Evolutionary conservation across 2,113 vertebrate genomes (phyloP), one percentile per base, ranked within the genome.

Genomic region (Carassius carassius): DNA sequence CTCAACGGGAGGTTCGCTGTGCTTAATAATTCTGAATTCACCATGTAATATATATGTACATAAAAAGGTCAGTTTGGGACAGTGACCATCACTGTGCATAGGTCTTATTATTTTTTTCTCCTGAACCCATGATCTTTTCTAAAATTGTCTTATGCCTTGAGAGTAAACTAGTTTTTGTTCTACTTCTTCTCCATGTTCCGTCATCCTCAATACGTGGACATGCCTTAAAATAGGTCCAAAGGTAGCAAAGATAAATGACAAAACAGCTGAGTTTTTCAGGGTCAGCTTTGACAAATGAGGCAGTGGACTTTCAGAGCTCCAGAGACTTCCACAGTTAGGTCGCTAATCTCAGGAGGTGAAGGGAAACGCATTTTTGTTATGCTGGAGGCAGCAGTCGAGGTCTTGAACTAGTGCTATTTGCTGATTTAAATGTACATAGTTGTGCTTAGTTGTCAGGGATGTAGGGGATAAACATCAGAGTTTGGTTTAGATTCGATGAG

Each of bases 261-360:
- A 86, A 80, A 77, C 44, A 69, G 82, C 85, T 85, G 85, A 86
- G 86, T 76, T 87, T 92, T 93, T 93, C 90, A 91, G 92, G 93
- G 93, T 93, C 92, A 92, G 86, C 91, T 44, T 92, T 94, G 94
- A 95, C 91, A 94, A 94, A 94, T 94, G 92, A 92, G 93, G 91
- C 92, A 90, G 87, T 86, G 14, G 91, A 90, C 90, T 91, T 91
- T 87, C 13, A 41, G 80, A 89, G 83, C 92, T 91, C 91, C 81
- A 75, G 93, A 92, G 93, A 94, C 84, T 87, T 80, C 87, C 87
- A 49, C 91, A 93, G 93, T 92, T 94, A 93, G 94, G 94, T 94
- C 92, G 92, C 87, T 17, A 41, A 77, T 92, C 91, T 92, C 94
- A 79, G 29, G 90, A 85, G 91, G 83, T 62, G 21, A 82, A 87